Evolutionary conservation across 1,140 invertebrate genomes (phyloP).

Genomic region (Leptinotarsa lineolata): DNA sequence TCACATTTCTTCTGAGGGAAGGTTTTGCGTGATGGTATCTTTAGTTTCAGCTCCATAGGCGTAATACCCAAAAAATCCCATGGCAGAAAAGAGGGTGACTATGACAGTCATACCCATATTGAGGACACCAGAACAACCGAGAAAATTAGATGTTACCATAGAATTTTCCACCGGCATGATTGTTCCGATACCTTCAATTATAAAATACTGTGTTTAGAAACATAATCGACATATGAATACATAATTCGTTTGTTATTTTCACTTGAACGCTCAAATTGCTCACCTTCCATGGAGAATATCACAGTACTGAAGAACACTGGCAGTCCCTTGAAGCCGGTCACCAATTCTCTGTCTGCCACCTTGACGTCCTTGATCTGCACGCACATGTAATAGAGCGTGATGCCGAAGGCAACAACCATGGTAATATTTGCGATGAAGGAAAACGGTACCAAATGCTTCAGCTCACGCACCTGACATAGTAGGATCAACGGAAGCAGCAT

Average conservation of each 20-base stretch:
- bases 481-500: conserved; percentile 62
- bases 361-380: conserved; percentile 52
- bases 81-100: conserved; percentile 69
- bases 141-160: conserved; percentile 77
- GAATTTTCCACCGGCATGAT: conserved; percentile 89
- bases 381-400: conserved; percentile 77
- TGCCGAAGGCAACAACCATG: conserved; percentile 68
- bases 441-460: conserved; percentile 77
- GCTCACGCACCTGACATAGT: conserved; percentile 68
- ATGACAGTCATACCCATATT: conserved; percentile 82
- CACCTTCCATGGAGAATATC: conserved; percentile 77
- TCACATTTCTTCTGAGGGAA: conserved; percentile 66
- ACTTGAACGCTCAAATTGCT: background rate
- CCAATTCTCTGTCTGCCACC: conserved; percentile 33
- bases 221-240: background rate
- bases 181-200: conserved; percentile 65
- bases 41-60: conserved; percentile 70
- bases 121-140: conserved; percentile 80
- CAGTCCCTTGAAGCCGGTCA: conserved; percentile 33
- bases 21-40: conserved; percentile 74
- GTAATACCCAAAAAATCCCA: conserved; percentile 85
- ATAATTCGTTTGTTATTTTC: conserved; percentile 47
- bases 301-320: conserved; percentile 75
- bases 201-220: background rate
- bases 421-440: conserved; percentile 72